Base-by-base conservation (phyloP, 2,888 invertebrate species). In the Phyllotreta cruciferae region DNA sequence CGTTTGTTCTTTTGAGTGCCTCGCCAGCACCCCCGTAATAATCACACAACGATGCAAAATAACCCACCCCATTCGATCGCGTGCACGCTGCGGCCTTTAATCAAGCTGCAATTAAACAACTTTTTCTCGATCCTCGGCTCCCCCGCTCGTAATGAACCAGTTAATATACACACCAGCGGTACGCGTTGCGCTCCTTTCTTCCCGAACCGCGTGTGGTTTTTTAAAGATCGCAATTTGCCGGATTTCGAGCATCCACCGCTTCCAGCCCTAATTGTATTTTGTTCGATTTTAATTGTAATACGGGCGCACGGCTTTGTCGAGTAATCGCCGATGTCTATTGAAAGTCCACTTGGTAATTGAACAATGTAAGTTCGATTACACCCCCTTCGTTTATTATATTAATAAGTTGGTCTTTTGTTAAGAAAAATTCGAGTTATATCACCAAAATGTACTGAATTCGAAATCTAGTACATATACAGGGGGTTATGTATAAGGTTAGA, bases 101-200 rank as follows among this genome's bases (percentile, higher is more conserved):
- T 81, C 80, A 81, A 79, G 77, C 78, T 76, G 78, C 80, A 80
- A 80, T 81, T 81, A 81, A 79, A 76, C 76, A 75, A 68, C 68
- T 69, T 72, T 77, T 76, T 79, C 75, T 77, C 72, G 70, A 72
- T 63, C 64, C 65, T 63, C 62, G 37, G 66, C 65, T 69, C 60
- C 62, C 70, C 72, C 68, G 71, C 54, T 70, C 67, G 67, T 74
- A 77, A 76, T 75, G 77, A 78, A 76, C 76, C 73, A 74, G 74
- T 78, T 78, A 78, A 78, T 78, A 78, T 75, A 78, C 75, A 39
- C 49, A 42, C 50, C 45, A 50, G 2, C 52, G 24, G 14, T 42
- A 54, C 10, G 47, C 53, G 37, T 60, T 56, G 42, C 14, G 49
- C 42, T 24, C 24, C 45, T 52, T 60, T 60, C 68, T 68, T 66